Evolutionary conservation across 2,113 vertebrate genomes (phyloP), one percentile per base, ranked within the genome.

Genomic region (Psittacara wagleri): DNA sequence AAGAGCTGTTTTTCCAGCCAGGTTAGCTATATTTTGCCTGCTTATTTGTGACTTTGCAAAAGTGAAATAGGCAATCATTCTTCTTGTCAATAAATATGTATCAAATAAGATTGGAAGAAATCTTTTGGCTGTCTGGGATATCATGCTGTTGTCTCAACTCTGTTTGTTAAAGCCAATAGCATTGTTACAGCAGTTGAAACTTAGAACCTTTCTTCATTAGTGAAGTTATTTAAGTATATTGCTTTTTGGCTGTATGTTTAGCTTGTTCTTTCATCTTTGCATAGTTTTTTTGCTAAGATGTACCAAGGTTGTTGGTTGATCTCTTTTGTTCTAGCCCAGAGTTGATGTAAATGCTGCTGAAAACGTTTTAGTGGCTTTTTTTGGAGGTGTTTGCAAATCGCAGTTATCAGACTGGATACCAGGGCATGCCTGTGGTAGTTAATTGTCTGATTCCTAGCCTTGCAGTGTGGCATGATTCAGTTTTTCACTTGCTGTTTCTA

Each of bases 391-490:
- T 10, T 57, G 22, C 8, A 23, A 4, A 37, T 67, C 7, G 13
- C 12, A 1, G 28, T 25, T 41, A 64, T 13, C 27, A 74, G 27
- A 9, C 3, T 52, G 68, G 8, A 17, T 72, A n/a, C 66, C 0
- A 1, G 11, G 25, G 23, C 13, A 8, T 29, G 27, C 23, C 22
- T 24, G 0, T 20, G 19, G 17, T 24, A 54, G 11, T 43, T 33
- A 55, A 23, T 31, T 84, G 17, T 1, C 61, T 70, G 16, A 7
- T 57, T 73, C 33, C 41, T 67, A 1, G 29, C 59, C 39, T 33
- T 49, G 41, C 55, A 64, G 19, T 0, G 0, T 29, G 59, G 31
- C 20, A 10, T 0, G 2, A 8, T 44, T 64, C 22, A 10, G 8
- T 75, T 84, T 87, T 39, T 18, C 17, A 14, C 1, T 0, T 48